Evolutionary conservation across 2,113 vertebrate genomes (phyloP), one percentile per base, ranked within the genome.

Genomic region (Grammomys surdaster): DNA sequence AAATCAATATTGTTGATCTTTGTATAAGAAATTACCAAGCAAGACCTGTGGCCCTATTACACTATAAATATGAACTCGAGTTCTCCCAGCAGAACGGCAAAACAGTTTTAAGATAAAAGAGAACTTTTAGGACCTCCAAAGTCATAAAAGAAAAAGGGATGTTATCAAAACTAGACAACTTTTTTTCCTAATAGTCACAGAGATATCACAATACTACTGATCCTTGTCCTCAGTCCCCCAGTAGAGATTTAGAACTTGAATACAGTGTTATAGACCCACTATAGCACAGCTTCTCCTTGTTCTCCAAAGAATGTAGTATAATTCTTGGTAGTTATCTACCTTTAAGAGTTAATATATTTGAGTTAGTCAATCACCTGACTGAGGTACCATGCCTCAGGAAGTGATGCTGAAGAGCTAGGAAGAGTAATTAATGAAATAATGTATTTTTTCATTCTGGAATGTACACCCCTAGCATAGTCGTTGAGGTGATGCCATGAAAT

Each of bases 11-110:
- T 36, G n/a, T 3, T 58, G 7, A 43, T 48, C 5, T 73, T 95
- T 33, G 26, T 3, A 22, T 1, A 76, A 92, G 40, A 93, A 67
- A 94, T 3, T 5, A 40, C 36, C 19, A 76, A 36, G 36, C 16
- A 72, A 33, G 63, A 7, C 80, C 26, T n/a, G 5, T 54, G 14
- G 0, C 0, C 14, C 54, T 65, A 46, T 0, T 33, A 2, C 11
- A 14, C 17, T 9, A 4, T 7, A 1, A 93, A 16, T 77, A n/a
- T 11, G 19, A 93, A 73, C 60, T 31, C 2, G 7, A 19, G 4
- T 65, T 93, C 87, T 93, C 56, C 60, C 2, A 89, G 90, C 9
- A 82, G 28, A 95, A 93, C 43, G 28, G 3, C 48, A 82, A 20
- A 80, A 63, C 1, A 48, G 14, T 70, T 85, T 92, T 90, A 69